These are phyloP conservation scores for Mormyrus hasselquistii DNA, from an alignment of 2,797 vertebrate genomes.

Conservation along the genomic window DNA sequence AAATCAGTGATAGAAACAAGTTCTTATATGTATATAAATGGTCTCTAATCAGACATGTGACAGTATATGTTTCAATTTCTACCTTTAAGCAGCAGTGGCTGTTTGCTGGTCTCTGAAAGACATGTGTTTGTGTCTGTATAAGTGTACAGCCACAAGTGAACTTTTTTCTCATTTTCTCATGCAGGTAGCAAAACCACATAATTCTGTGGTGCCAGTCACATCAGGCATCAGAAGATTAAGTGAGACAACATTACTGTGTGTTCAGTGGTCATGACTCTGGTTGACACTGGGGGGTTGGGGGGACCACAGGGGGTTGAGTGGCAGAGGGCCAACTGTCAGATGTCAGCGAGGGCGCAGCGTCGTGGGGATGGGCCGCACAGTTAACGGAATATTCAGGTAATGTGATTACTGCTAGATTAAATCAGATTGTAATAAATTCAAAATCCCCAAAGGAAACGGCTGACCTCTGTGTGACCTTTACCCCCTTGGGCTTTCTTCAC, in stretches of 20 bases:
- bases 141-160: neutral
- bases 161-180: neutral
- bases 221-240: neutral
- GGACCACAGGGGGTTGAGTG: neutral
- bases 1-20: neutral
- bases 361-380: slow-evolving; percentile 32
- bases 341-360: slow-evolving; percentile 36
- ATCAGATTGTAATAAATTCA: slow-evolving; percentile 45
- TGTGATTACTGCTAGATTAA: slow-evolving; percentile 37
- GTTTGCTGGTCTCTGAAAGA: neutral
- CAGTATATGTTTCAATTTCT: neutral
- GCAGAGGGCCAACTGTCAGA: neutral
- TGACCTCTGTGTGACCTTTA: slow-evolving; percentile 34
- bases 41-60: neutral
- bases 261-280: neutral
- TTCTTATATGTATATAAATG: neutral
- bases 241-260: neutral
- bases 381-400: slow-evolving; percentile 41
- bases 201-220: neutral
- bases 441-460: slow-evolving; percentile 39
- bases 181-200: neutral
- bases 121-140: neutral
- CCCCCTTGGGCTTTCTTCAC: neutral
- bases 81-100: neutral
- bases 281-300: slow-evolving; percentile 21